Evolutionary conservation across 2,797 vertebrate genomes (phyloP), one percentile per base, ranked within the genome.

Genomic region (Sitta carolinensis): DNA sequence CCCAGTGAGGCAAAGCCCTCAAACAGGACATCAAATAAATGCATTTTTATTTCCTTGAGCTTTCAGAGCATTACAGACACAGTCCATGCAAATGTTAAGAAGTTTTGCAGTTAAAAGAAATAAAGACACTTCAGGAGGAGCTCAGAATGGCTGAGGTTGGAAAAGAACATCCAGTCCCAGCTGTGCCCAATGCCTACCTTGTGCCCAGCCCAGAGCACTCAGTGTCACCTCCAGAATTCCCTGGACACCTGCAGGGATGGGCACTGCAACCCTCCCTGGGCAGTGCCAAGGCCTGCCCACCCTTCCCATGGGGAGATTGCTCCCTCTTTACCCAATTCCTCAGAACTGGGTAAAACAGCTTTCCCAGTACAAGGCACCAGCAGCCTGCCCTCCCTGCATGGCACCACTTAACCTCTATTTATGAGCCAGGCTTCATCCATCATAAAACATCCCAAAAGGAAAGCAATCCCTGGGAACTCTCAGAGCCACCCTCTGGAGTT

Each of bases 181-280:
- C 20, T 58, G n/a, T 51, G 59, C 20, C 75, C 4, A 0, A 7
- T 1, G 0, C 23, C 32, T n/a, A 30, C 27, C 19, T 1, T n/a
- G 38, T 21, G 13, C 42, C 59, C 67, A 73, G 45, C 59, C 13
- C 51, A 38, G n/a, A 47, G 85, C 52, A 0, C 85, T 11, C 1
- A 59, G 76, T 52, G 40, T 30, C 85, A 79, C 27, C 1, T 15
- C 52, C 52, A 80, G 13, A 38, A 25, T 10, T 9, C 29, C 76
- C 0, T 2, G 45, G 23, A 3, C 59, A 47, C 29, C 52, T 47
- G 23, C 38, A 57, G 75, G 43, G 26, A 17, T 40, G n/a, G 52
- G 23, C 0, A 52, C 38, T 18, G 5, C 67, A 66, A 17, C 14
- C 1, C 9, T 38, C 45, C 38, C 54, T 23, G 54, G 27, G 38